These are phyloP conservation scores for Stichopus chloronotus DNA, from an alignment of 35 echinoderm and acorn worm genomes.

Conservation along the genomic window DNA sequence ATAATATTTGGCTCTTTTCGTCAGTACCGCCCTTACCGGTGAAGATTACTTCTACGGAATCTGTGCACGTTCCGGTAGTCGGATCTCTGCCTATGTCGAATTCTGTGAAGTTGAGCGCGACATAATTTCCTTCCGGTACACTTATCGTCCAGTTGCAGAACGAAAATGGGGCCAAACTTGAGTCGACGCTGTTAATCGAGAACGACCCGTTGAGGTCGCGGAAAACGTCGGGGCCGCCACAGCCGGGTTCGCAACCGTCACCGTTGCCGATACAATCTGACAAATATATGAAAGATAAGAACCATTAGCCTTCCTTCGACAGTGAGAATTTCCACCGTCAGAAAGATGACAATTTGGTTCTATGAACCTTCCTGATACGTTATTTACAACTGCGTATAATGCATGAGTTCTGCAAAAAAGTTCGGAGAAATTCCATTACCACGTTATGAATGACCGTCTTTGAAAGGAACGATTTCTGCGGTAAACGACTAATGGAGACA, in stretches of 20 bases:
- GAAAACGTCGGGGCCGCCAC: conserved; percentile 61
- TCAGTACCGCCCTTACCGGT: conserved; percentile 14
- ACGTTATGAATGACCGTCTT: no score
- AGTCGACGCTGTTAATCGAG: conserved; percentile 51
- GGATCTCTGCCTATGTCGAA: conserved; percentile 57
- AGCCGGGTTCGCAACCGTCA: conserved; percentile 71
- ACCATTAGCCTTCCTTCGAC: neutral
- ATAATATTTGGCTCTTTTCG: conserved; percentile 52
- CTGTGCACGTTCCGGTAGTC: conserved; percentile 55
- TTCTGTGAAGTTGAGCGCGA: conserved; percentile 78
- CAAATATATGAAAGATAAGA: conserved; percentile 31
- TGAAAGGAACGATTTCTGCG: no score
- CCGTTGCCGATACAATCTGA: conserved; percentile 65
- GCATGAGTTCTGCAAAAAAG: no score
- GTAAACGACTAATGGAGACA: no score
- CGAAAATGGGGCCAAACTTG: conserved; percentile 67
- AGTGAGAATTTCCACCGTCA: no score
- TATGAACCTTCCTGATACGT: no score
- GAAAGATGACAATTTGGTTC: no score
- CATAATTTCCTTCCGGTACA: conserved; percentile 61
- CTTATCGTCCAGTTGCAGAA: conserved; percentile 74
- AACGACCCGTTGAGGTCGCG: conserved; percentile 60
- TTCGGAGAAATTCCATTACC: no score
- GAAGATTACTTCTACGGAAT: conserved; percentile 62
- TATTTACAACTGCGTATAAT: no score